Evolutionary conservation across 2,888 invertebrate species (phyloP), one percentile per base, ranked within the genome.

Genomic region (Cataglyphis albicans): DNA sequence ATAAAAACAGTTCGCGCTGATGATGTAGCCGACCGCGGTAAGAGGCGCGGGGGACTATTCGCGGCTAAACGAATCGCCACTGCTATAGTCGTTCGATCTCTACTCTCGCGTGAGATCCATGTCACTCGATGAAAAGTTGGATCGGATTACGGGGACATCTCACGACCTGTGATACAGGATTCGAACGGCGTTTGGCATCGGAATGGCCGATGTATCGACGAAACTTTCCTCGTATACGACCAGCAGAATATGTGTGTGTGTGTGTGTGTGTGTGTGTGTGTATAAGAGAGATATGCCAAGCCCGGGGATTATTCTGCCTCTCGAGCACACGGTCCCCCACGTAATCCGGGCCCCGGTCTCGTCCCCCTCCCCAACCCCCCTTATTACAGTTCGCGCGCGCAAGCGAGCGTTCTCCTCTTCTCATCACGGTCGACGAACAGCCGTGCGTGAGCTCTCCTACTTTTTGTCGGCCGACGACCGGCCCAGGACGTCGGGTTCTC

Each of bases 381-480:
- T 84, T 80, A 86, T 88, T 83, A 78, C 83, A 52, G 76, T 82
- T 41, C 48, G 48, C 18, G 15, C 15, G 48, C 15, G 48, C 48
- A n/a, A 44, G 70, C 59, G 57, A 68, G 21, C 70, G 78, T 82
- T 74, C 85, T 82, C 88, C 83, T 81, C 81, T 72, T 67, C 76
- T 83, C 88, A 86, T 89, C 89, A 85, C 89, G 89, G 81, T 81
- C 89, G 85, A 75, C 83, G 86, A 84, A 85, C 89, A 86, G 84
- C 84, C 88, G 89, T 86, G 89, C 89, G 88, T 82, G 89, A 86
- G 88, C 85, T 88, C 85, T 88, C 82, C 88, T 72, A 82, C 84
- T 90, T 90, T 88, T 90, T 89, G 86, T 80, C 86, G 88, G 87
- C 76, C 88, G 86, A 76, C 87, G 89, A 90, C 89, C 88, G 86